phyloP scores from a whole-genome alignment of 2,888 invertebrate species.

The Drosophila setosimentum region DNA sequence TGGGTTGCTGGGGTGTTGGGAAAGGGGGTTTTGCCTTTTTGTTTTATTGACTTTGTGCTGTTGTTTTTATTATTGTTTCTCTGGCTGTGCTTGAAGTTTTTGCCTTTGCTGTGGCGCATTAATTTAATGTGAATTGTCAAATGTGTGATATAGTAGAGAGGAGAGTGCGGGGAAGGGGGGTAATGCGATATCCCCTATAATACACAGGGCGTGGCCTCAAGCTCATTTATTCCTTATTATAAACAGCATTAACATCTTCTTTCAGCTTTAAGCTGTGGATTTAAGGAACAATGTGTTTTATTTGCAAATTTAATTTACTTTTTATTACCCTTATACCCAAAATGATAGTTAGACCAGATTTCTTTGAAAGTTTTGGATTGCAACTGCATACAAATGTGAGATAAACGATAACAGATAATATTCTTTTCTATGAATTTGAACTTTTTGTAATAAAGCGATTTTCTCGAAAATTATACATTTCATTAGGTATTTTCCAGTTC shows the following conservation, averaged over 20 bases:
- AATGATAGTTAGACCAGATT: background rate
- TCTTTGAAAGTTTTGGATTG: background rate
- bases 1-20: background rate
- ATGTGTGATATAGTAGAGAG: constrained; percentile 45
- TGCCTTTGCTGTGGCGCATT: constrained; percentile 51
- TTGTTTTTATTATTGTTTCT: constrained; percentile 30
- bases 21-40: constrained; percentile 23
- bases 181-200: constrained; percentile 36
- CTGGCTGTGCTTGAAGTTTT: constrained; percentile 35
- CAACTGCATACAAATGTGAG: background rate
- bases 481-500: background rate
- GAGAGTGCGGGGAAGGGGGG: constrained; percentile 1
- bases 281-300: background rate
- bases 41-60: constrained; percentile 36
- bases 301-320: background rate
- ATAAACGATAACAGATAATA: background rate
- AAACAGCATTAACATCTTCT: background rate
- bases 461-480: background rate
- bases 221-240: background rate
- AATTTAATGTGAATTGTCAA: constrained; percentile 76
- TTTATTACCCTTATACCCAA: background rate
- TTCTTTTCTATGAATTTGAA: background rate
- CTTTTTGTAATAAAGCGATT: background rate
- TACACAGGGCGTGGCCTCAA: constrained; percentile 40
- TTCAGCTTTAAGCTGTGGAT: constrained; percentile 31